phyloP scores from a whole-genome alignment of 2,888 invertebrate species.

The Abscondita cerata region DNA sequence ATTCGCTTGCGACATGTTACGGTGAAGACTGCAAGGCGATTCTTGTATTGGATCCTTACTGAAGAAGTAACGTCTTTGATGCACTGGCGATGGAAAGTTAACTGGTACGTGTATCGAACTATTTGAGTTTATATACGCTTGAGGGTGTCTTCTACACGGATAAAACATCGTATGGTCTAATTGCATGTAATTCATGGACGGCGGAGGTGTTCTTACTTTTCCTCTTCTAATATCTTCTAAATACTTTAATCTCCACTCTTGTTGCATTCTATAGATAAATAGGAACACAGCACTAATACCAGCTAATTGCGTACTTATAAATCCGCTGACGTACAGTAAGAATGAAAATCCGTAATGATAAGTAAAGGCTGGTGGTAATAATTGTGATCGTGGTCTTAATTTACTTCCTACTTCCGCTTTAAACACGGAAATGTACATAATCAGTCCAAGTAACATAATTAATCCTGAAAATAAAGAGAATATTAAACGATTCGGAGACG shows the following conservation, averaged over 20 bases:
- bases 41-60: conserved; percentile 64
- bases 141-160: conserved; percentile 60
- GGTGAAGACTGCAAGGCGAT: conserved; percentile 66
- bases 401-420: conserved; percentile 91
- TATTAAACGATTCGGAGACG: neutral
- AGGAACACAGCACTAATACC: conserved; percentile 88
- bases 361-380: conserved; percentile 80
- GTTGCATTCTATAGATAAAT: conserved; percentile 81
- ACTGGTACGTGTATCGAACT: conserved; percentile 53
- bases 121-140: conserved; percentile 58
- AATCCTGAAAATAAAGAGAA: conserved; percentile 69
- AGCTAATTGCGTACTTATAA: conserved; percentile 83
- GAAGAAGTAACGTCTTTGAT: conserved; percentile 69
- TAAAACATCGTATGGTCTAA: conserved; percentile 52
- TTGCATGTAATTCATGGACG: conserved; percentile 48
- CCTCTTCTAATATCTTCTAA: conserved; percentile 62
- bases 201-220: conserved; percentile 59
- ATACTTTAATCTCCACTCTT: conserved; percentile 62
- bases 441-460: conserved; percentile 87
- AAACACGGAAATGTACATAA: conserved; percentile 92
- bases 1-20: conserved; percentile 57
- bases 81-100: conserved; percentile 59
- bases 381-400: conserved; percentile 78
- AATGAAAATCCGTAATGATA: conserved; percentile 91
- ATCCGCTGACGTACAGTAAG: conserved; percentile 83